Evolutionary conservation across 2,797 vertebrate genomes (phyloP).

Genomic region (Sebastes baramenuke): DNA sequence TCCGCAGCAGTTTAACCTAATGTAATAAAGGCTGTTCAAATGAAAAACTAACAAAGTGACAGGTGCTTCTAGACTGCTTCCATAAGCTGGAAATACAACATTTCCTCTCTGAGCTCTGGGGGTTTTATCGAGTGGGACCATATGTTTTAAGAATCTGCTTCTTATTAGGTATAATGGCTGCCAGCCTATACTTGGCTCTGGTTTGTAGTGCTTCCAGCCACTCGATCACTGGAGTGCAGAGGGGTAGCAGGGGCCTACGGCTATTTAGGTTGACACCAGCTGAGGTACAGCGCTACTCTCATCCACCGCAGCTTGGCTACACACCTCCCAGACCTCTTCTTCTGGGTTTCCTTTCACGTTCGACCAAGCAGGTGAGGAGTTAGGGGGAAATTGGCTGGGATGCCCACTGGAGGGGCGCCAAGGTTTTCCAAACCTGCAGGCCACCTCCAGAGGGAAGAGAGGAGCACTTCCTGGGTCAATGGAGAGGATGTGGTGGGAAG

Average conservation of each 20-base stretch:
- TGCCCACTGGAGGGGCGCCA: slow-evolving; percentile 19
- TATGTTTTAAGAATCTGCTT: slow-evolving; percentile 77
- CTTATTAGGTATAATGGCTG: slow-evolving; percentile 72
- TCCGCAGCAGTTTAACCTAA: slow-evolving; percentile 38
- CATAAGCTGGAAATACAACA: slow-evolving; percentile 71
- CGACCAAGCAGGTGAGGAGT: slow-evolving; percentile 7
- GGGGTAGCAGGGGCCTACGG: slow-evolving; percentile 11
- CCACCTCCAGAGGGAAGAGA: slow-evolving; percentile 34
- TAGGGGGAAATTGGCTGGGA: slow-evolving; percentile 13
- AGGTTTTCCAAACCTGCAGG: slow-evolving; percentile 34
- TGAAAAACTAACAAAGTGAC: slow-evolving; percentile 74
- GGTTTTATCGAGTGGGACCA: slow-evolving; percentile 73
- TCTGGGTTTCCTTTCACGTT: slow-evolving; percentile 15
- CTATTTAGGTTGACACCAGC: slow-evolving; percentile 56
- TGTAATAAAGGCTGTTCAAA: slow-evolving; percentile 64
- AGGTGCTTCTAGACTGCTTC: slow-evolving; percentile 72
- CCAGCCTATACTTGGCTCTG: slow-evolving; percentile 63
- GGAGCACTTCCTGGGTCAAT: slow-evolving; percentile 50
- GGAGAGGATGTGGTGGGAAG: slow-evolving; percentile 51
- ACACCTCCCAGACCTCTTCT: slow-evolving; percentile 6
- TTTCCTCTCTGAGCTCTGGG: slow-evolving; percentile 68
- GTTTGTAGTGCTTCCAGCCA: slow-evolving; percentile 48
- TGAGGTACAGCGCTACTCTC: slow-evolving; percentile 32
- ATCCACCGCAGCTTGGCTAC: background rate
- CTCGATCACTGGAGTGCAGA: slow-evolving; percentile 33